A percentile compares a stretch with the other conserved stretches of the same genome.
phyloP scores from a whole-genome alignment of 2,113 vertebrate genomes.

The Antidorcas marsupialis region DNA sequence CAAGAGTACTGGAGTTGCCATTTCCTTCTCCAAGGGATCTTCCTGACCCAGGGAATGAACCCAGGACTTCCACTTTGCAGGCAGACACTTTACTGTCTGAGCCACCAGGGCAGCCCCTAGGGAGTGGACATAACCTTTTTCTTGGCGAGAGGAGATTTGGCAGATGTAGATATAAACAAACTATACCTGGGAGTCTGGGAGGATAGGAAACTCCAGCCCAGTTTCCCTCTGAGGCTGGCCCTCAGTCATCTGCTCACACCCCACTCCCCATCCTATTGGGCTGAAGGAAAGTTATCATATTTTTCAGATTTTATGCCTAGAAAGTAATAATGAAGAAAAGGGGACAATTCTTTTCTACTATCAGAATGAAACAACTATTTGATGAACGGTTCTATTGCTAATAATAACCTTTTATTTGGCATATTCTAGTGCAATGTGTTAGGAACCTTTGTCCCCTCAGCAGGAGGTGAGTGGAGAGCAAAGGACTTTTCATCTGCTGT shows the following conservation, averaged over 20 bases:
- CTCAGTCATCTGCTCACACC: not conserved
- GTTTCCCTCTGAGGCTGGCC: not conserved
- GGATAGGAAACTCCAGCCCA: not conserved
- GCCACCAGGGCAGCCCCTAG: not conserved
- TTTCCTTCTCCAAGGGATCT: not conserved
- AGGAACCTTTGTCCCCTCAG: not conserved
- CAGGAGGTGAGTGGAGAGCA: not conserved
- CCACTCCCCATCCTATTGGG: rapidly evolving
- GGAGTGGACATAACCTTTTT: not conserved
- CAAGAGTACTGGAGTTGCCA: no score
- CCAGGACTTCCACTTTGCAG: not conserved
- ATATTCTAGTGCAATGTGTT: not conserved
- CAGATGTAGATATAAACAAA: not conserved
- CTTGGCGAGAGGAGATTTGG: not conserved
- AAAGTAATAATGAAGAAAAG: not conserved
- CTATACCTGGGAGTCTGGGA: not conserved
- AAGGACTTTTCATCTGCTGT: not conserved
- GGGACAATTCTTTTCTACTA: no score
- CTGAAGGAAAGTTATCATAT: not conserved
- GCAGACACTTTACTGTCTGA: not conserved
- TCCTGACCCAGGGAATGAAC: not conserved
- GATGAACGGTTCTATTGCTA: not conserved
- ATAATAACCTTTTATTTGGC: not conserved
- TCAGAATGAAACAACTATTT: not conserved
- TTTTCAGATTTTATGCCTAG: not conserved